A percentile compares a stretch with the other conserved stretches of the same genome.
Conservation (phyloP, 2,888 invertebrate species). For the Dysmachus trigonus region DNA sequence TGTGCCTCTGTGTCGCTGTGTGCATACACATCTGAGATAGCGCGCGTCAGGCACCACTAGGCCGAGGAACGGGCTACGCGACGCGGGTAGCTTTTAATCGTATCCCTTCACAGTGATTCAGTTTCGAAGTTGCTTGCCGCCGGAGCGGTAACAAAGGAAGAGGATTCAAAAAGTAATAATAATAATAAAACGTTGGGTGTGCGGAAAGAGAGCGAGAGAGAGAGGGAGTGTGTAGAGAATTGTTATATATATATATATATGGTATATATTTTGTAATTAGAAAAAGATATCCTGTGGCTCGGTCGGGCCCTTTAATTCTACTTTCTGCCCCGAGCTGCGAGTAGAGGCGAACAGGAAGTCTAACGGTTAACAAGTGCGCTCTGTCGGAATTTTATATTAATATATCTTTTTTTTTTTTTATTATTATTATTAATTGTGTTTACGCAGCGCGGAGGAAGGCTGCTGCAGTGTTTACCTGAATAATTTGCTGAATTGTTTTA, state of each 20-base stretch:
- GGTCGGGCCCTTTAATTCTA: background rate
- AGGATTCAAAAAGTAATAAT: slow-evolving; percentile 2
- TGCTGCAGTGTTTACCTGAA: background rate
- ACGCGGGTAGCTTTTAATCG: slow-evolving; percentile 33
- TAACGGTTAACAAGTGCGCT: slow-evolving; percentile 38
- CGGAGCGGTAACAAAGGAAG: slow-evolving; percentile 45
- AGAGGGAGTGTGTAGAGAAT: slow-evolving; percentile 9
- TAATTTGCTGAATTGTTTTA: background rate
- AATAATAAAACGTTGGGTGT: background rate
- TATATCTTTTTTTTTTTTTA: background rate
- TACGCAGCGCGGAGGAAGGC: background rate
- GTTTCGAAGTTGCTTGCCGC: slow-evolving; percentile 40
- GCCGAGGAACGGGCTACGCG: slow-evolving; percentile 11
- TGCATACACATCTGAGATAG: background rate
- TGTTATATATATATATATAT: too few relatives aligned
- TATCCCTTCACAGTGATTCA: slow-evolving; percentile 42
- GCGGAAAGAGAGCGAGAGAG: too few relatives aligned
- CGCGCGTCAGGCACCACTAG: slow-evolving; percentile 31
- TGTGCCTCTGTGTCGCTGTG: too few relatives aligned
- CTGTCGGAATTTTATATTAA: background rate
- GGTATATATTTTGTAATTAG: background rate
- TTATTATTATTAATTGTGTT: too few relatives aligned
- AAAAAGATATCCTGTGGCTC: background rate
- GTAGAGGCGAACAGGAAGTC: background rate
- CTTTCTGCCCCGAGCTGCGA: background rate